Base-by-base conservation (phyloP, 1,140 invertebrate genomes). In the Pseudomyrmex flavicornis region DNA sequence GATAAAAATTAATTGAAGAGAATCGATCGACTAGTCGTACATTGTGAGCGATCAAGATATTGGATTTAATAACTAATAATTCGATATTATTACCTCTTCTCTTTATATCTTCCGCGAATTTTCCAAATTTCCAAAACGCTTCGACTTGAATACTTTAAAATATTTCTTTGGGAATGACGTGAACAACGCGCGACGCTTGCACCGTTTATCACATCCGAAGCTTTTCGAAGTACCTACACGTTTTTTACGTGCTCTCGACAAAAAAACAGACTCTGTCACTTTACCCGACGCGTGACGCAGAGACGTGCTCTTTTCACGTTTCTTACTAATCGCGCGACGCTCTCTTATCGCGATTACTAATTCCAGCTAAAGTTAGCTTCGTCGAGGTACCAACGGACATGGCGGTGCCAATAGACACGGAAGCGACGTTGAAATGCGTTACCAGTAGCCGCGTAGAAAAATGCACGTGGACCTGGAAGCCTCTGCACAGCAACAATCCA, bases 391-490 rank as follows among this genome's bases (percentile, higher is more conserved):
- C 94, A 15, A 89, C 90, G 84, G 92, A 93, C 66, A 92, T 83
- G 13, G 90, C 91, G 17, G 90, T 92, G 0, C 82, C 91, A 12
- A 84, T 93, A 5, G 93, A 92, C 46, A 90, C 92, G 9, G 85
- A 89, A 15, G 85, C 90, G 8, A 87, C 85, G 3, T 80, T 95
- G 54, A 92, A 91, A 73, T 95, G 94, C 85, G 82, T 92, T 17
- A 92, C 91, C 5, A 94, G 91, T 73, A 91, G 91, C 17, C 89
- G 92, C 15, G 91, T 93, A 17, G 93, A 94, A 61, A 93, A 92
- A 63, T 95, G 94, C 77, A 80, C 89, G n/a, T 95, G 94, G 94
- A 90, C 88, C 15, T 93, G 92, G 91, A 91, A 89, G 26, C 84
- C 93, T 8, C 50, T 93, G 52, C 85, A 65, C 54, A 88, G 89